Base-by-base conservation (phyloP, 1,140 invertebrate species). In the Asbolus verrucosus region DNA sequence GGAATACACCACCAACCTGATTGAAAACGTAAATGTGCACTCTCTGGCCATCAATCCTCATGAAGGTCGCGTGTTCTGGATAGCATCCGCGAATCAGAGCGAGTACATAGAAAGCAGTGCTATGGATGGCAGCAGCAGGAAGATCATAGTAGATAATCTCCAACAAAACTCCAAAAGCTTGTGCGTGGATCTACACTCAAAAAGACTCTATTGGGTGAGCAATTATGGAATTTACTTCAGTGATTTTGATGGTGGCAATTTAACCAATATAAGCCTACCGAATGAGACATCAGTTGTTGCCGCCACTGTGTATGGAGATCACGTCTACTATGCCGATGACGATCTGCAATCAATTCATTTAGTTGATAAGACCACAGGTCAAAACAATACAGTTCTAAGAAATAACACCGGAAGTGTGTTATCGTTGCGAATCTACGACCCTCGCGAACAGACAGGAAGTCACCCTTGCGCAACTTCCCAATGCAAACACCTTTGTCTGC, bases 401-500 rank as follows among this genome's bases (percentile, higher is more conserved):
- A 86, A 87, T 39, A 72, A 73, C 43, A 81, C 78, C 6, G 73
- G 75, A 5, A 72, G 73, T n/a, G 87, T 93, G 11, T 81, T 89
- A 69, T 86, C 89, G 19, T 79, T 94, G 70, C 85, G 86, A 65
- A 87, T 94, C 63, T 94, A 92, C 78, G 90, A 94, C 82, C 85
- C 87, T 16, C 79, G 81, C 2, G 78, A 86, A 39, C 88, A 92
- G 81, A 82, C 76, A 1, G 84, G 83, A 6, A 79, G 73, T 78
- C 91, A 87, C 76, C 80, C 73, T 0, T 88, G 86, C 72, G 77
- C 78, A 77, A 85, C 78, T 3, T 84, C 88, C 60, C 87, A 86
- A 73, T 95, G 93, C 80, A 84, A 89, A 67, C 93, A 96, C 81
- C 81, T 96, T 1, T 96, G 94, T 81, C 80, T 96, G 59, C 90